A percentile compares a stretch with the other conserved stretches of the same genome.
Conservation (phyloP, 1,140 invertebrate genomes). For the Caenorhabditis briggsae region DNA sequence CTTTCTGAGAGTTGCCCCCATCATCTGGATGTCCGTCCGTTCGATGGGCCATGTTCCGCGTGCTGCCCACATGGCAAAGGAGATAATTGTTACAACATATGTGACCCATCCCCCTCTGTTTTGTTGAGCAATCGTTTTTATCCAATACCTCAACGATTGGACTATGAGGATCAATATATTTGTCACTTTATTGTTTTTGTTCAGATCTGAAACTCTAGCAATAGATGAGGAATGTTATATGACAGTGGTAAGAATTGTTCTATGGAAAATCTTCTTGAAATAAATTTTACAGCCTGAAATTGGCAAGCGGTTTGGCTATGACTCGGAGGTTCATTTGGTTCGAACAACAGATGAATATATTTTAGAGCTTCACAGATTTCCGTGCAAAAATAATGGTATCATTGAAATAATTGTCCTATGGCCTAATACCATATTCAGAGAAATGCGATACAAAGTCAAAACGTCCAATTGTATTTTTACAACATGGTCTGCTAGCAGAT, state of each 20-base stretch:
- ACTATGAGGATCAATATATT: conserved; percentile 14
- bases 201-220: not conserved
- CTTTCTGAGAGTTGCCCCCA: too few species aligned
- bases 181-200: not conserved
- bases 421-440: not conserved
- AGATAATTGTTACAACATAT: conserved; percentile 39
- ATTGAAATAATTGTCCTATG: not conserved
- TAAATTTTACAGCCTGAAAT: conserved; percentile 66
- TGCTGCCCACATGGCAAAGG: not conserved
- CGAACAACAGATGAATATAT: conserved; percentile 85
- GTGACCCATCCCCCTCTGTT: conserved; percentile 2
- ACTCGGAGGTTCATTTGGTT: conserved; percentile 82
- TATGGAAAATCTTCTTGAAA: not conserved
- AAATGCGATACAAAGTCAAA: conserved; percentile 47
- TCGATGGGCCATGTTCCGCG: not conserved
- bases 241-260: conserved; percentile 3
- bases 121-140: not conserved
- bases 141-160: not conserved
- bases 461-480: conserved; percentile 79
- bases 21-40: not conserved
- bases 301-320: conserved; percentile 81
- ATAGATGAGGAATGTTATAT: conserved; percentile 38
- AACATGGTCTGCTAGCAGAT: conserved; percentile 85
- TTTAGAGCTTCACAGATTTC: conserved; percentile 84
- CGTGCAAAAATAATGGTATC: conserved; percentile 80